phyloP scores from a whole-genome alignment of 2,888 invertebrate genomes.

The Hypsopygia costalis region DNA sequence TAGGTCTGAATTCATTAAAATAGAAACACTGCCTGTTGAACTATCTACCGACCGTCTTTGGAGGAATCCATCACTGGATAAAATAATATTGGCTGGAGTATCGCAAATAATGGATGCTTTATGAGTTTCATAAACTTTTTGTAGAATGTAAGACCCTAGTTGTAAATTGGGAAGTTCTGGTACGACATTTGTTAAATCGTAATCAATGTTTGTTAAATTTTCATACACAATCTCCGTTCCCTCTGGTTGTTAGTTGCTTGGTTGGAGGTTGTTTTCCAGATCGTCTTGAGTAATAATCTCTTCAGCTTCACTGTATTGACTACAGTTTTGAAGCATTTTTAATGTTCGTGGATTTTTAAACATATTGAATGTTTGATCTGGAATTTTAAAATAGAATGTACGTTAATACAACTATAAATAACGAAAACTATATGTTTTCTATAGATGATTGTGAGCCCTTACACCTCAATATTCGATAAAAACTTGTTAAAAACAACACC shows the following conservation, averaged over 20 bases:
- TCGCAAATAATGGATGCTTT: neutral
- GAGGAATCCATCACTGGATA: neutral
- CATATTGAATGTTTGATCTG: neutral
- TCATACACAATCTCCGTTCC: neutral
- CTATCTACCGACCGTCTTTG: neutral
- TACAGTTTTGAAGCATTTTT: neutral
- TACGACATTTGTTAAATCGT: neutral
- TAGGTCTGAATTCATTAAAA: neutral
- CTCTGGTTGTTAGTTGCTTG: too few species aligned
- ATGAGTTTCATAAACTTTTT: neutral
- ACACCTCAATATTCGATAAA: neutral
- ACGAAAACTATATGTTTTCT: neutral
- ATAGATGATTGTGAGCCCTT: neutral
- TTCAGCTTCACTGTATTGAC: neutral
- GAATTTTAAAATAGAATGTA: neutral
- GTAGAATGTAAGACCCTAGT: neutral
- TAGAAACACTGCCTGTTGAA: neutral
- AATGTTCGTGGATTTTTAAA: neutral
- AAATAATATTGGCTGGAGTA: neutral
- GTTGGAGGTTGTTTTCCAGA: neutral
- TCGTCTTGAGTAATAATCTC: neutral
- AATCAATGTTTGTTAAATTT: neutral
- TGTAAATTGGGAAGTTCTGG: neutral
- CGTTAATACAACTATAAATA: neutral
- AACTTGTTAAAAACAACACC: neutral